A percentile compares a stretch with the other conserved stretches of the same genome.
Conservation (phyloP, 2,888 invertebrate genomes). For the Cotesia congregata region DNA sequence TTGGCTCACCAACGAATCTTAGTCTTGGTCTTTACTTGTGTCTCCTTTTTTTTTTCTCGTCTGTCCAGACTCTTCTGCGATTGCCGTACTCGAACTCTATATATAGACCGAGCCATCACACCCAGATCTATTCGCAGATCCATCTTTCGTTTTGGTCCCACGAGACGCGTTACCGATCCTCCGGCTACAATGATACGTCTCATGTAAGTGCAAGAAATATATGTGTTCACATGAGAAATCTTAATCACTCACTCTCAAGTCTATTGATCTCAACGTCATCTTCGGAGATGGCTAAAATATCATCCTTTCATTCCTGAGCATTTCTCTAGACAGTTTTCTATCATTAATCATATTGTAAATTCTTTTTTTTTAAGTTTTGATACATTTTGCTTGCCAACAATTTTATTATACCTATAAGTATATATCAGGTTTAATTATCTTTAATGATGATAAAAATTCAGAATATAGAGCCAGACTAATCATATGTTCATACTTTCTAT, state of each 20-base stretch:
- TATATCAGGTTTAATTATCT: too few species aligned
- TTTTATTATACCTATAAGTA: too few species aligned
- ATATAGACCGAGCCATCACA: constrained; percentile 39
- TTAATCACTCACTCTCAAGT: not conserved
- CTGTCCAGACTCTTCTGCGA: constrained; percentile 34
- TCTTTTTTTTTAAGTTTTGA: too few species aligned
- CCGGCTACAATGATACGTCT: constrained; percentile 2
- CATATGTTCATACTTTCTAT: too few species aligned
- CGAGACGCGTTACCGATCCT: constrained; percentile 25
- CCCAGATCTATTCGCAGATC: constrained; percentile 44
- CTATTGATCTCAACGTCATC: constrained; percentile 10
- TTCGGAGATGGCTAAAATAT: constrained; percentile 7
- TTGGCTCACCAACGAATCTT: constrained; percentile 29
- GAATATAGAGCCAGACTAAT: too few species aligned
- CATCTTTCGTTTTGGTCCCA: constrained; percentile 41
- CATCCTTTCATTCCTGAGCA: not conserved
- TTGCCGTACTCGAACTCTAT: constrained; percentile 39
- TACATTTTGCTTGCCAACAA: too few species aligned
- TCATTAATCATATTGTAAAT: not conserved
- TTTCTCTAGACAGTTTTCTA: not conserved
- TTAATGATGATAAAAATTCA: too few species aligned
- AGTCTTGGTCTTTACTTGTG: constrained; percentile 22
- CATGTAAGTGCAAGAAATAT: constrained; percentile 7
- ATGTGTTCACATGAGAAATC: not conserved
- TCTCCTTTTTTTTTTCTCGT: constrained; percentile 39